These are phyloP conservation scores for Heterodera filipjevi DNA, from an alignment of 2,888 invertebrate species.

Conservation along the genomic window DNA sequence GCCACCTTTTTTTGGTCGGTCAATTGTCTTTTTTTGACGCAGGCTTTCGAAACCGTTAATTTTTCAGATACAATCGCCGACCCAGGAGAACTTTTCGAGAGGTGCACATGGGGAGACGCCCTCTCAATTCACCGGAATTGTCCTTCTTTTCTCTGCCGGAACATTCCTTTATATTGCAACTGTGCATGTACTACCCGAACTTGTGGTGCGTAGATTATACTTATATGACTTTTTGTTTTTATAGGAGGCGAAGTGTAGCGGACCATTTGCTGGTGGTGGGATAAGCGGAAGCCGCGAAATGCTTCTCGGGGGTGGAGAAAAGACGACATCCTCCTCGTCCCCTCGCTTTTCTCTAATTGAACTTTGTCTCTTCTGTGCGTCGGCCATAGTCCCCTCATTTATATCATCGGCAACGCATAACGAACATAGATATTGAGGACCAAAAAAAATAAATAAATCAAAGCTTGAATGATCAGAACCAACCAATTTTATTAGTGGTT, in stretches of 20 bases:
- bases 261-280: neutral
- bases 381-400: constrained; percentile 34
- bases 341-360: constrained; percentile 29
- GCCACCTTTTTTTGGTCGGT: too few relatives aligned
- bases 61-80: constrained; percentile 12
- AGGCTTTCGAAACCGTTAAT: neutral
- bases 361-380: constrained; percentile 24
- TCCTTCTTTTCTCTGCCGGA: constrained; percentile 97
- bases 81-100: neutral
- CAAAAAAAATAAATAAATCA: too few relatives aligned
- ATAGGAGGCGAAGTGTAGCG: constrained; percentile 29
- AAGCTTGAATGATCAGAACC: too few relatives aligned
- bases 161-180: constrained; percentile 98
- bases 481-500: too few relatives aligned
- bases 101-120: neutral
- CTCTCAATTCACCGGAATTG: constrained; percentile 86
- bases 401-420: constrained; percentile 28
- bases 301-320: constrained; percentile 16
- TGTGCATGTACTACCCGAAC: constrained; percentile 94
- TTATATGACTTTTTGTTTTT: neutral
- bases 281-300: constrained; percentile 20
- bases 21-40: neutral
- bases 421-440: constrained; percentile 17
- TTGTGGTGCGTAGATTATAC: constrained; percentile 67
- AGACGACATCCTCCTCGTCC: neutral